Evolutionary conservation across 2,113 vertebrate genomes (phyloP), one percentile per base, ranked within the genome.

Genomic region (Empidonax traillii): DNA sequence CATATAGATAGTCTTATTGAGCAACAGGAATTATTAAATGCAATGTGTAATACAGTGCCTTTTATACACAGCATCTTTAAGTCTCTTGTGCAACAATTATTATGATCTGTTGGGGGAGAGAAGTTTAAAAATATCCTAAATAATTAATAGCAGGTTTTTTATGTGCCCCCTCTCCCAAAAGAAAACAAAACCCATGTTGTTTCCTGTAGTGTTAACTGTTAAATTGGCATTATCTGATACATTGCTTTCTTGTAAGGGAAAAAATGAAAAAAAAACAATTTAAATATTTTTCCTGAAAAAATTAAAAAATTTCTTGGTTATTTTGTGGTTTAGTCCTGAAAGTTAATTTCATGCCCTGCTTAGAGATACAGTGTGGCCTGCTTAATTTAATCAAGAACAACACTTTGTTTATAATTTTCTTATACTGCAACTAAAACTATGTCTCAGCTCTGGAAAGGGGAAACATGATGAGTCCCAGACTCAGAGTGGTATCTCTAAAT

Each of bases 371-470:
- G 37, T 68, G 52, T 87, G 73, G 61, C 24, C 67, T 95, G 69
- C 67, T 76, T 61, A 47, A 67, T 91, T 95, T 79, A 95, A 95
- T 90, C 63, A 58, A 55, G 67, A 93, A 79, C 63, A 93, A 75
- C 33, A 24, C 51, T 88, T 95, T 94, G 71, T 95, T 92, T 96
- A 86, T 83, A 72, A 75, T 88, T 89, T 95, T 96, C 83, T 83
- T 89, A 63, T 92, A 88, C 62, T 93, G 41, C 91, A 91, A 89
- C 85, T 92, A 94, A 92, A 97, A 85, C 68, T 95, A 49, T 89
- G 78, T 81, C 85, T 86, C 75, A 47, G 80, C 71, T 39, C 69
- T 91, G 77, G 85, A 90, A 77, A 91, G 30, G 23, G 33, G 37
- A 89, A 93, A 53, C 30, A 11, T 93, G 92, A 90, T 69, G 83